Conservation (phyloP, 2,113 vertebrate genomes). For the Rhea americana region DNA sequence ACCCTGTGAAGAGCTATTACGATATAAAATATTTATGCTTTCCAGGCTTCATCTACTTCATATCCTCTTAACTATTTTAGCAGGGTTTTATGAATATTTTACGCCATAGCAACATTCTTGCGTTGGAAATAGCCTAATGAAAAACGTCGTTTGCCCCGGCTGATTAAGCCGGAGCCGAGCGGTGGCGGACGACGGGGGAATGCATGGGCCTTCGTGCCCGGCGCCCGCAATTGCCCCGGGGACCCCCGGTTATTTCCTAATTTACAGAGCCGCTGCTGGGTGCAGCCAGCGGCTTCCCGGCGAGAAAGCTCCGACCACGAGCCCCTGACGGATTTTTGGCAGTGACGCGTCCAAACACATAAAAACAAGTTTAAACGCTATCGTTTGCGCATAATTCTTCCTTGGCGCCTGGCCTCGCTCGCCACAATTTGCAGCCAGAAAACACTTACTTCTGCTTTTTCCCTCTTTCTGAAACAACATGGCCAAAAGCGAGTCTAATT, state of each 20-base stretch:
- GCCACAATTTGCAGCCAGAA: slow-evolving; percentile 74
- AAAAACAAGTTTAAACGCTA: slow-evolving; percentile 80
- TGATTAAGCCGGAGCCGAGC: not conserved
- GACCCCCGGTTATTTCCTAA: slow-evolving; percentile 67
- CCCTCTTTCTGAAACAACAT: slow-evolving; percentile 69
- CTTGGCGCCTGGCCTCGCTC: slow-evolving; percentile 72
- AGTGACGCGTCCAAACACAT: slow-evolving; percentile 72
- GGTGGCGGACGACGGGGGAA: not conserved
- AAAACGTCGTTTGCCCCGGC: slow-evolving; percentile 18
- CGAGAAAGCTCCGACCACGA: slow-evolving; percentile 68
- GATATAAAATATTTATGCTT: slow-evolving; percentile 55
- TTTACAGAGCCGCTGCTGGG: slow-evolving; percentile 55
- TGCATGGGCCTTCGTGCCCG: not conserved
- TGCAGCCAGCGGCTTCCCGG: slow-evolving; percentile 55
- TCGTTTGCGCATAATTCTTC: slow-evolving; percentile 79
- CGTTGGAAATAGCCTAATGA: slow-evolving; percentile 25
- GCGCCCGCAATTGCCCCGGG: not conserved
- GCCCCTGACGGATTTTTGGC: slow-evolving; percentile 77
- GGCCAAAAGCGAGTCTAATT: slow-evolving; percentile 73
- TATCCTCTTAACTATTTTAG: slow-evolving; percentile 19
- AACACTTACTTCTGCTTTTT: slow-evolving; percentile 77
- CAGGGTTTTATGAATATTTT: slow-evolving; percentile 51
- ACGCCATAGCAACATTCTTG: slow-evolving; percentile 1
- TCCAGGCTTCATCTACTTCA: slow-evolving; percentile 23
- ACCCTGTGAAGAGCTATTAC: slow-evolving; percentile 5